Conservation (phyloP, 2,113 vertebrate species). For the Notothenia coriiceps region DNA sequence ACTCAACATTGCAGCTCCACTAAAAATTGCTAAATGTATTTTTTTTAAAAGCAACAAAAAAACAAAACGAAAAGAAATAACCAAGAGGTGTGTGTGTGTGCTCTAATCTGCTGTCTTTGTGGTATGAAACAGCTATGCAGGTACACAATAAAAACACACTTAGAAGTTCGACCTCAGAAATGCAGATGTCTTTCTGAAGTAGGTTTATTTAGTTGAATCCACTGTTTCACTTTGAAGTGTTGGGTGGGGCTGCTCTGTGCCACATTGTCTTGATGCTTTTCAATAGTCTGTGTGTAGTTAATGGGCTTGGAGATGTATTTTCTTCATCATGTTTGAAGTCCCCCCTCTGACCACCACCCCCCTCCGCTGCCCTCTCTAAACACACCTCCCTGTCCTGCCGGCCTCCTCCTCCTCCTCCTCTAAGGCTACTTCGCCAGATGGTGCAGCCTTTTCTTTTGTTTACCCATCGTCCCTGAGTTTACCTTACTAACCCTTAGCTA, state of each 20-base stretch:
- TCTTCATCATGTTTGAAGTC: neutral
- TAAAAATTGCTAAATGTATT: too few relatives aligned
- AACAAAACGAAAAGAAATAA: too few relatives aligned
- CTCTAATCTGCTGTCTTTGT: neutral
- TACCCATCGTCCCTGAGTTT: slow-evolving; percentile 74
- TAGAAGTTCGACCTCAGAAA: too few relatives aligned
- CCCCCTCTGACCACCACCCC: slow-evolving; percentile 6
- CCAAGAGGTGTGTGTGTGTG: neutral
- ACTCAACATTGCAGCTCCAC: too few relatives aligned
- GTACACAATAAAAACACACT: neutral
- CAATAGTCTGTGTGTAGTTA: too few relatives aligned
- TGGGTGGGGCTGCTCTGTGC: neutral
- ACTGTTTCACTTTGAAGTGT: neutral
- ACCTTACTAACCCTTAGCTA: slow-evolving; percentile 64
- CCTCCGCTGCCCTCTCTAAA: slow-evolving; percentile 50
- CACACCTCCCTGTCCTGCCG: slow-evolving; percentile 63
- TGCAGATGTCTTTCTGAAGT: neutral
- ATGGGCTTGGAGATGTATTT: neutral
- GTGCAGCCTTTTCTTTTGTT: slow-evolving; percentile 84
- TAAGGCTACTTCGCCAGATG: slow-evolving; percentile 80
- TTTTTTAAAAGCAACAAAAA: too few relatives aligned
- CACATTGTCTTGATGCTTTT: neutral
- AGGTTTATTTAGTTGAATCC: neutral
- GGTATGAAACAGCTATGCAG: neutral
- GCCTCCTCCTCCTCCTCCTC: slow-evolving; percentile 56